A percentile compares a stretch with the other conserved stretches of the same genome.
Conservation (phyloP, 2,113 vertebrate species). For the Desmodus rotundus region DNA sequence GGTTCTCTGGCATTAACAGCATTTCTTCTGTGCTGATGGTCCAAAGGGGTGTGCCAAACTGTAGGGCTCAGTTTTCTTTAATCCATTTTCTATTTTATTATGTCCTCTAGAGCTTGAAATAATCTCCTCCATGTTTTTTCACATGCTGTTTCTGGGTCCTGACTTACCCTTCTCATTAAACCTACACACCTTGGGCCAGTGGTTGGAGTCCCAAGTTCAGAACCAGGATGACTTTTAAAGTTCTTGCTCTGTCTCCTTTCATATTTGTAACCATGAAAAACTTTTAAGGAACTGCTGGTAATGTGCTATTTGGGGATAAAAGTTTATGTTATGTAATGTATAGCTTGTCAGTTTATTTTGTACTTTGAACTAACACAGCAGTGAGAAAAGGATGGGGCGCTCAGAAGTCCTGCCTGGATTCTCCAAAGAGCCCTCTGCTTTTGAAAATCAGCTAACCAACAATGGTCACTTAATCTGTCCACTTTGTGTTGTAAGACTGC, state of each 20-base stretch:
- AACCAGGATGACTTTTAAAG: too few species aligned
- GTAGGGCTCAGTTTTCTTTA: not conserved
- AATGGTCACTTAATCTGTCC: not conserved
- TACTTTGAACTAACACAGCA: not conserved
- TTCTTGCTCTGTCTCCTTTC: not conserved
- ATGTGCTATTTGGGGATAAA: fast-evolving
- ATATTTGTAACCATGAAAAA: fast-evolving
- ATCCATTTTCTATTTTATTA: not conserved
- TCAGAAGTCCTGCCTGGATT: not conserved
- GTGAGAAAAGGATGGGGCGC: not conserved
- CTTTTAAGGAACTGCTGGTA: too few species aligned
- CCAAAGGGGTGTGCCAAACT: not conserved
- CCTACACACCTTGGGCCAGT: fast-evolving
- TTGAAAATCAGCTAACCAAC: not conserved
- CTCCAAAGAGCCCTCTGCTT: not conserved
- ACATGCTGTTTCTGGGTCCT: not conserved
- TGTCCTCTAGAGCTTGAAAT: not conserved
- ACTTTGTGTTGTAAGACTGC: fast-evolving
- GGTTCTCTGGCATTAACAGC: not conserved
- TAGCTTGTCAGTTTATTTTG: not conserved
- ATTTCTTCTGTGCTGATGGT: not conserved
- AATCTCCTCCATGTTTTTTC: not conserved
- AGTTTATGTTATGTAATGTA: too few species aligned
- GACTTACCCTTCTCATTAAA: not conserved
- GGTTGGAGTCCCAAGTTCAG: too few species aligned